Evolutionary conservation across 2,797 vertebrate species (phyloP), one percentile per base, ranked within the genome.

Genomic region (Chromobotia macracanthus): DNA sequence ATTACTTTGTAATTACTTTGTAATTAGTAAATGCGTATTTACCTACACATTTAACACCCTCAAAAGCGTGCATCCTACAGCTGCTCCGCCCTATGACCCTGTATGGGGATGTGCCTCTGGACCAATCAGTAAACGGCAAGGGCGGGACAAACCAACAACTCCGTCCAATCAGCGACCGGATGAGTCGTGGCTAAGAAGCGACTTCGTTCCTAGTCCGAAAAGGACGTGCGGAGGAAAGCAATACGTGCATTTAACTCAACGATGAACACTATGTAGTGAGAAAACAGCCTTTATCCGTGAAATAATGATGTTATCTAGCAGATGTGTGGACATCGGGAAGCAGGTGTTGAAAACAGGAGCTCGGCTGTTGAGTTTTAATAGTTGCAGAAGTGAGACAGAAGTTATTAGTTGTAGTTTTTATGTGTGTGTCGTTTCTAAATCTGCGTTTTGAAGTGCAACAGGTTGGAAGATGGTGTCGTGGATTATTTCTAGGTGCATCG

Each of bases 381-480:
- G 21, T 44, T 61, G 51, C 53, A 69, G 65, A 50, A 77, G 41
- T 23, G 53, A 77, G 35, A 51, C 38, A 16, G n/a, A 50, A 69
- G 75, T 67, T 67, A 60, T 19, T 21, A 35, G 31, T 50, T 48
- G 65, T 35, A 68, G 12, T 50, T 35, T 46, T 6, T 41, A 28
- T 61, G 9, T 48, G 10, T 60, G 58, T 12, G 21, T 48, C 51
- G 25, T 50, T 78, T 23, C 56, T 67, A 16, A 7, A 31, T 60
- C 13, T 3, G 35, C 16, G 51, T 18, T 75, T 13, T 21, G 25
- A 60, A 4, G 68, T 8, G 64, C 25, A 66, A 53, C 51, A 77
- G 41, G 15, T 72, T 67, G 72, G 66, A 79, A 77, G 31, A 85
- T 85, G 84, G 84, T 85, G 50, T 85, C 84, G 48, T 82, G 84